These are phyloP conservation scores for Hyles euphorbiae DNA, from an alignment of 1,140 invertebrate species.

Conservation along the genomic window DNA sequence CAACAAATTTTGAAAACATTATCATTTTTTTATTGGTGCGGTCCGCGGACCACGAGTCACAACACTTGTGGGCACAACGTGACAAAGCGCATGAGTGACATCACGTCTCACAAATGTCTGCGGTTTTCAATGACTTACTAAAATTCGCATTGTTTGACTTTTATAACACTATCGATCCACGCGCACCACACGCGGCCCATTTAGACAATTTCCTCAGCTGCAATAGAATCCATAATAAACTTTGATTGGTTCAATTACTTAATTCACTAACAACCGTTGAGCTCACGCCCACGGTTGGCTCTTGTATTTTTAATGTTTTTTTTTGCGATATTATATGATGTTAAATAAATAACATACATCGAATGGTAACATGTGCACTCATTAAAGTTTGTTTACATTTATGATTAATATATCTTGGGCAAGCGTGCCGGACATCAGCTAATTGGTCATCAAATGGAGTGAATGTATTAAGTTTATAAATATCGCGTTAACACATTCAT, in stretches of 20 bases:
- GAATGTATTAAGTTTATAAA: too few relatives aligned
- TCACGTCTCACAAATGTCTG: slow-evolving; percentile 50
- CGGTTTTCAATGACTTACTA: slow-evolving; percentile 20
- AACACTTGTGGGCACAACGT: slow-evolving; percentile 53
- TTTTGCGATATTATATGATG: background rate
- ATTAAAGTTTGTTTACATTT: too few relatives aligned
- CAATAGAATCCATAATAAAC: slow-evolving; percentile 28
- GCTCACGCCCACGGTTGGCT: slow-evolving; percentile 20
- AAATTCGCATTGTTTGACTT: slow-evolving; percentile 20
- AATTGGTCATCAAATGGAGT: too few relatives aligned
- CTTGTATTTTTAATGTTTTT: slow-evolving; percentile 11
- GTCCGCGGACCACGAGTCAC: slow-evolving; percentile 14
- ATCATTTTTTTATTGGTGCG: slow-evolving; percentile 49
- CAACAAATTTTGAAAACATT: slow-evolving; percentile 42
- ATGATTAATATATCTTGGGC: too few relatives aligned
- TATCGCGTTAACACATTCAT: too few relatives aligned
- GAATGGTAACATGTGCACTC: too few relatives aligned
- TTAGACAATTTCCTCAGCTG: slow-evolving; percentile 10
- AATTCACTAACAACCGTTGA: slow-evolving; percentile 34
- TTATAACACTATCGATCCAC: slow-evolving; percentile 3
- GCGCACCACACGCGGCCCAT: background rate
- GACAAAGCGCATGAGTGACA: slow-evolving; percentile 53
- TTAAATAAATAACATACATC: too few relatives aligned
- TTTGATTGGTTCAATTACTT: slow-evolving; percentile 41
- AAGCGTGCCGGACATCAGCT: too few relatives aligned